phyloP scores from a whole-genome alignment of 2,797 vertebrate species.

The Sebastes nivosus region DNA sequence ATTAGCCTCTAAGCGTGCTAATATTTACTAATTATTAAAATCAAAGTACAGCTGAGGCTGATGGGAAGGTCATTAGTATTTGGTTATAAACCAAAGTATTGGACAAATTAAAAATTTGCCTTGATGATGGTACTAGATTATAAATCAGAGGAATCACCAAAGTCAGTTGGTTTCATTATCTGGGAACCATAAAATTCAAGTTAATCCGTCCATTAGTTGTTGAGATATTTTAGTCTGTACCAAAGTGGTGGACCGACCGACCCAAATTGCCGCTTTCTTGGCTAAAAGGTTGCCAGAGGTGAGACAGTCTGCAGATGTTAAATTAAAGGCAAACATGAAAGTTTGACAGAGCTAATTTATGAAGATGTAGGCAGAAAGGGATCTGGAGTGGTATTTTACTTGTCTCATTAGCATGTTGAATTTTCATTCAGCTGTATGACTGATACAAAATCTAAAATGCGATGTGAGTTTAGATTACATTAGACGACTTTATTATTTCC shows the following conservation, averaged over 20 bases:
- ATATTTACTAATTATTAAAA: not conserved
- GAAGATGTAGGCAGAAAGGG: not conserved
- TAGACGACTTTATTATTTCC: not conserved
- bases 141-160: not conserved
- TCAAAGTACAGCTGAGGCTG: not conserved
- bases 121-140: not conserved
- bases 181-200: not conserved
- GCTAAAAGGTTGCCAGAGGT: not conserved
- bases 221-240: not conserved
- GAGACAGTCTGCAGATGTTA: not conserved
- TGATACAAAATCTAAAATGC: constrained; percentile 6
- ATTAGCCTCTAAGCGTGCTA: not conserved
- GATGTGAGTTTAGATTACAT: constrained; percentile 3
- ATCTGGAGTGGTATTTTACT: not conserved
- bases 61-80: not conserved
- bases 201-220: not conserved
- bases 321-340: not conserved
- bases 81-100: too few relatives aligned
- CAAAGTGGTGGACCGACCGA: not conserved
- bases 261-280: not conserved
- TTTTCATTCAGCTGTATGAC: not conserved
- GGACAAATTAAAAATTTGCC: not conserved
- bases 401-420: constrained; percentile 6
- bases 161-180: not conserved
- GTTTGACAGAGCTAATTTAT: not conserved